Evolutionary conservation across 2,888 invertebrate genomes (phyloP).

Genomic region (Dromius quadrimaculatus): DNA sequence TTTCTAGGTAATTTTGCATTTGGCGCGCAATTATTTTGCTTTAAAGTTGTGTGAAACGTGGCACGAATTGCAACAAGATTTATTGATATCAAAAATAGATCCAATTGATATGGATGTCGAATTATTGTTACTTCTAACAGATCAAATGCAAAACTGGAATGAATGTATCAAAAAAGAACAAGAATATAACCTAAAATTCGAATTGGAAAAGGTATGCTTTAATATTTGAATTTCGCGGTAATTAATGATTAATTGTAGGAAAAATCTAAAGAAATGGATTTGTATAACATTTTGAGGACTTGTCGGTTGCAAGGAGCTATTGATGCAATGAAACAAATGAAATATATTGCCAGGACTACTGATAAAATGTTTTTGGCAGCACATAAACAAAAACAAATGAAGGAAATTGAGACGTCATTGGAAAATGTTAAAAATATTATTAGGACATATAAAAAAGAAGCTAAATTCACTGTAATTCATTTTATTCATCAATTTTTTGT

Average conservation of each 20-base stretch:
- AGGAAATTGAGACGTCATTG: constrained; percentile 55
- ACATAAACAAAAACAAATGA: constrained; percentile 58
- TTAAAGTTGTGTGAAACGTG: constrained; percentile 67
- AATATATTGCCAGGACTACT: constrained; percentile 64
- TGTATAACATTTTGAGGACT: constrained; percentile 62
- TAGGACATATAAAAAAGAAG: constrained; percentile 52
- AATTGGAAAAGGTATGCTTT: constrained; percentile 57
- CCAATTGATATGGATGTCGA: constrained; percentile 64
- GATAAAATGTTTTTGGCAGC: constrained; percentile 62
- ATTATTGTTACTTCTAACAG: constrained; percentile 62
- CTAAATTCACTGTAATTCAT: constrained; percentile 51
- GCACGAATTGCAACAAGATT: constrained; percentile 64
- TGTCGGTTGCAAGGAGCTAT: constrained; percentile 62
- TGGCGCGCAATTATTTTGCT: constrained; percentile 66
- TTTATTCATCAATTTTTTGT: neutral
- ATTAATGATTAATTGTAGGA: constrained; percentile 57
- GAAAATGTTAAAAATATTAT: constrained; percentile 54
- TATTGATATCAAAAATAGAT: constrained; percentile 61
- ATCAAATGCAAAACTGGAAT: constrained; percentile 63
- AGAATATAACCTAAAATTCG: constrained; percentile 58
- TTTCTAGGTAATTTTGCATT: constrained; percentile 37
- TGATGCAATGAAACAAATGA: constrained; percentile 63
- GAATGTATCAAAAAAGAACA: constrained; percentile 62
- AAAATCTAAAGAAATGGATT: constrained; percentile 60
- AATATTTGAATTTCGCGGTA: neutral